Evolutionary conservation across 2,888 invertebrate species (phyloP).

Genomic region (Chymomyza procnemis): DNA sequence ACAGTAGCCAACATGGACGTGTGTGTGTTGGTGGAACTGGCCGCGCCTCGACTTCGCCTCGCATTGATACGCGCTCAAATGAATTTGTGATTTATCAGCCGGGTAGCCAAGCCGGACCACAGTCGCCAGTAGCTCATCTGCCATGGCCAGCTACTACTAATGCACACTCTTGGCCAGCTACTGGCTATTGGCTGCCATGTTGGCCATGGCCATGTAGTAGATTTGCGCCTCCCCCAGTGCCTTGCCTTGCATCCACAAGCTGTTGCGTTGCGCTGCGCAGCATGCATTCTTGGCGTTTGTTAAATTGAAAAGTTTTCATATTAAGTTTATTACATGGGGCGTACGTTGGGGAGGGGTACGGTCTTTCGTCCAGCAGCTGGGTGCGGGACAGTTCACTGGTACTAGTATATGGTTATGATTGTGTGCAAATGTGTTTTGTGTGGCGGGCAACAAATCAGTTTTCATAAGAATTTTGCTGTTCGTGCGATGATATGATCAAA

Average conservation of each 20-base stretch:
- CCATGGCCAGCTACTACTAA: conserved; percentile 36
- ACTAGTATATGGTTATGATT: conserved; percentile 30
- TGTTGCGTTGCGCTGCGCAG: conserved; percentile 46
- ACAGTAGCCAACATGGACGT: neutral
- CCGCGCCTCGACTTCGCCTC: conserved; percentile 22
- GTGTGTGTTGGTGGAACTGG: neutral
- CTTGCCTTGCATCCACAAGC: neutral
- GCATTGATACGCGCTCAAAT: conserved; percentile 65
- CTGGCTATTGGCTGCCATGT: conserved; percentile 33
- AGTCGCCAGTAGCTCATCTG: conserved; percentile 60
- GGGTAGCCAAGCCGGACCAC: conserved; percentile 7
- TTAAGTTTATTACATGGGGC: conserved; percentile 52
- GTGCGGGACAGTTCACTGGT: neutral
- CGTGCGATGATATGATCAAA: conserved; percentile 49
- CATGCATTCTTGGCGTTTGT: conserved; percentile 64
- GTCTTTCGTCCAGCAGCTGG: neutral
- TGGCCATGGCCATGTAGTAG: conserved; percentile 19
- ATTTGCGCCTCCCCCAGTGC: neutral
- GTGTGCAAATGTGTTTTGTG: conserved; percentile 55
- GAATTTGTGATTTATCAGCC: conserved; percentile 69
- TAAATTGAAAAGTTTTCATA: conserved; percentile 66
- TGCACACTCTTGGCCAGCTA: conserved; percentile 5
- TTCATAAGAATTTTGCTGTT: conserved; percentile 44
- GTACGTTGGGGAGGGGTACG: conserved; percentile 25
- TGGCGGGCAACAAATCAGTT: conserved; percentile 60